Evolutionary conservation across 2,113 vertebrate species (phyloP), one percentile per base, ranked within the genome.

Genomic region (Myiozetetes cayanensis): DNA sequence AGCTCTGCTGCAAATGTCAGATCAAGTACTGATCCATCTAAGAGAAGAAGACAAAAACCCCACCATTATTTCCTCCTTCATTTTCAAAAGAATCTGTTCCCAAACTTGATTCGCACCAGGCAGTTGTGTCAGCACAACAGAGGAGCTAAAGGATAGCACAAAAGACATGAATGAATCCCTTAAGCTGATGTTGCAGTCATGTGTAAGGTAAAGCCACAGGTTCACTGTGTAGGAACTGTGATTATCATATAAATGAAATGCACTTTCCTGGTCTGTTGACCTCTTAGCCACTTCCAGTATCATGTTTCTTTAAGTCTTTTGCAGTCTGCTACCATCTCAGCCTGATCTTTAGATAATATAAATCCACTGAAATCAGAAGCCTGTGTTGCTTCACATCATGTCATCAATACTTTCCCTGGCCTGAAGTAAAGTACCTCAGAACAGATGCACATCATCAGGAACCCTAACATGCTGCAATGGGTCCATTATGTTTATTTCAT

Each of bases 401-500:
- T 46, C 55, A 87, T 67, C 66, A 50, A 28, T 55, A 73, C 23
- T 46, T 82, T 46, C 35, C 50, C 27, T 8, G 3, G 20, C 24
- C 31, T 83, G 46, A 87, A 90, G 50, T 53, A 58, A 80, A 92
- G 44, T 70, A 66, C 47, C 65, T 91, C 61, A 83, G 61, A 90
- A 88, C 56, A 88, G n/a, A 93, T 22, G 33, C n/a, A 80, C 21
- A 59, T 22, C 28, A 85, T 68, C 52, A 77, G n/a, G 75, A 91
- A 9, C 14, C 14, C 21, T 55, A 93, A 53, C 46, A 35, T 65
- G 43, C n/a, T 76, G 84, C 44, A 90, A 30, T 28, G 84, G 35
- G 21, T 85, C 65, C 53, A 53, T 95, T 67, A 73, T 63, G 28
- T 85, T 94, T 94, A 87, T 92, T 87, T 86, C 66, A 92, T 85